Evolutionary conservation across 2,113 vertebrate species (phyloP).

Genomic region (Dissostichus mawsoni): DNA sequence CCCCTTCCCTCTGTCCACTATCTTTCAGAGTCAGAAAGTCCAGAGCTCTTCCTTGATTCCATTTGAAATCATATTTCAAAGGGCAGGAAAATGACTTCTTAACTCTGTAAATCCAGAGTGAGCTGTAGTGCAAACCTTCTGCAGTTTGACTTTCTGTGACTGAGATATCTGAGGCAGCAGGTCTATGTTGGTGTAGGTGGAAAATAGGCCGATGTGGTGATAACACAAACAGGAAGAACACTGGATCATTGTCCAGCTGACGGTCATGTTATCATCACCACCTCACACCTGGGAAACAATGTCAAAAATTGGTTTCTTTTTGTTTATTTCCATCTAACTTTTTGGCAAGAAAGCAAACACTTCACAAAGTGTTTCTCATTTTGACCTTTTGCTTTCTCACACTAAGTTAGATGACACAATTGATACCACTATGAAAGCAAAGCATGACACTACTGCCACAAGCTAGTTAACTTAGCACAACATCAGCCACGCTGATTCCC

Average conservation of each 20-base stretch:
- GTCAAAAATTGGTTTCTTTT: background rate
- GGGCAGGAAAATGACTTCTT: background rate
- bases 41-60: background rate
- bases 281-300: background rate
- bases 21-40: background rate
- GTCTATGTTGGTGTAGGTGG: background rate
- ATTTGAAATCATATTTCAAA: background rate
- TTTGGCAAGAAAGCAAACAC: background rate
- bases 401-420: background rate
- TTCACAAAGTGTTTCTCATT: background rate
- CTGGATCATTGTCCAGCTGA: conserved; percentile 1
- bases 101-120: background rate
- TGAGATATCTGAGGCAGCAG: background rate
- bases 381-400: background rate
- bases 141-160: background rate
- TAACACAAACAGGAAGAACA: conserved; percentile 28
- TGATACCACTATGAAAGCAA: background rate
- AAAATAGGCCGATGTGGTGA: conserved; percentile 8
- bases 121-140: background rate
- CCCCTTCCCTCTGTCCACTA: background rate
- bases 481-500: background rate
- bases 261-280: background rate
- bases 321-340: background rate
- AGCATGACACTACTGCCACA: background rate
- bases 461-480: background rate